A percentile compares a stretch with the other conserved stretches of the same genome.
These are phyloP conservation scores for Megaceryle torquata DNA, from an alignment of 2,113 vertebrate species.

Conservation along the genomic window DNA sequence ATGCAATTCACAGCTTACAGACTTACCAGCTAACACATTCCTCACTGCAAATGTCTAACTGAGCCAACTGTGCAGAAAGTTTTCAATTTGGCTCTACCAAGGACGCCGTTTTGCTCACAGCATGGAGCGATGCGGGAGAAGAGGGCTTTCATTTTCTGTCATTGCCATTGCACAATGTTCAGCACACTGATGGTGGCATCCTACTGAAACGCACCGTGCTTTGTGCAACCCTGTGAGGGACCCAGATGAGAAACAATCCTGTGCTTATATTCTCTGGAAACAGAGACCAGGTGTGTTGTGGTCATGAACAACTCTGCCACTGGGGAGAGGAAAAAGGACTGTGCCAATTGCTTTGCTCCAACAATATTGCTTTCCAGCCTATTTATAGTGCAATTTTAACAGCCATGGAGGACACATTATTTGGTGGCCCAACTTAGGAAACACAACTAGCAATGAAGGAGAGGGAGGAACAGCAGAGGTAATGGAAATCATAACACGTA, in stretches of 20 bases:
- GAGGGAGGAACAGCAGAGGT: not conserved
- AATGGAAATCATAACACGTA: not conserved
- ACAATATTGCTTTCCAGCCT: not conserved
- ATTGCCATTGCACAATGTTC: not conserved
- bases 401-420: not conserved
- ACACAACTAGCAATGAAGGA: not conserved
- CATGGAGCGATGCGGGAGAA: fast-evolving
- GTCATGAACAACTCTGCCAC: not conserved
- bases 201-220: not conserved
- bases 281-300: not conserved
- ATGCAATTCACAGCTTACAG: not conserved
- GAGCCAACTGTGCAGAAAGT: not conserved
- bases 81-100: not conserved
- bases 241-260: not conserved
- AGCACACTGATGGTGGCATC: not conserved
- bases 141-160: not conserved
- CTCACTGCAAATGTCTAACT: not conserved
- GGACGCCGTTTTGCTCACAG: not conserved
- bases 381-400: not conserved
- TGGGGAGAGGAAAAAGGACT: not conserved
- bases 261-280: not conserved
- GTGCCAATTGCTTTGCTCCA: not conserved
- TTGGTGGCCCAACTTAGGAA: not conserved
- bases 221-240: not conserved
- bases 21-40: not conserved